A percentile compares a stretch with the other conserved stretches of the same genome.
phyloP scores from a whole-genome alignment of 2,888 invertebrate genomes.

The Clusia tigrina region DNA sequence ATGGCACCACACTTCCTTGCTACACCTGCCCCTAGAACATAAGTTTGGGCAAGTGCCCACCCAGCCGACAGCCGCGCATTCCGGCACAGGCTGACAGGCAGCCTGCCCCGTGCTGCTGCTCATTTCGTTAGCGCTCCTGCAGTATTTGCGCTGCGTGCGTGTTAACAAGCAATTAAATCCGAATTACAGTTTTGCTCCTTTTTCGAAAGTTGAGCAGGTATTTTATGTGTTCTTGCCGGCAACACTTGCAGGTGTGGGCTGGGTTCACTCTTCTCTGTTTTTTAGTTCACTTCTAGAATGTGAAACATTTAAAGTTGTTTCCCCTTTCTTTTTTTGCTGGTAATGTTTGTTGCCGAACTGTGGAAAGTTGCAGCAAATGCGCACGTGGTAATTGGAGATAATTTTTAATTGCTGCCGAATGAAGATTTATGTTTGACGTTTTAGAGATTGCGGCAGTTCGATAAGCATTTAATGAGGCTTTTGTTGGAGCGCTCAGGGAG shows the following conservation, averaged over 20 bases:
- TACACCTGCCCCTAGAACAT: no score
- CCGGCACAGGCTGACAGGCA: not conserved
- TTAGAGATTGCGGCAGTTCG: not conserved
- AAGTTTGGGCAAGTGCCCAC: not conserved
- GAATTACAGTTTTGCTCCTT: conserved; percentile 46
- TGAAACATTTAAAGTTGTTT: conserved; percentile 8
- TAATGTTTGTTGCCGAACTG: conserved; percentile 15
- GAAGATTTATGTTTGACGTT: conserved; percentile 52
- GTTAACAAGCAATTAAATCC: conserved; percentile 57
- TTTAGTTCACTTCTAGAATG: no score
- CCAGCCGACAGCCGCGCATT: not conserved
- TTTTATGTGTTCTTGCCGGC: conserved; percentile 16
- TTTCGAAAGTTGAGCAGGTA: not conserved
- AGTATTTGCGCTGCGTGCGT: conserved; percentile 49
- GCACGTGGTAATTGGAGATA: conserved; percentile 62
- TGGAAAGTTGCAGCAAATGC: conserved; percentile 16
- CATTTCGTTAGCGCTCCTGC: not conserved
- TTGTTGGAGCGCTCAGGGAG: not conserved
- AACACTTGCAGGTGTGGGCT: conserved; percentile 1
- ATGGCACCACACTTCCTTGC: not conserved
- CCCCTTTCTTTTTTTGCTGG: not conserved
- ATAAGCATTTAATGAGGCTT: not conserved
- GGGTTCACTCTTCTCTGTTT: not conserved
- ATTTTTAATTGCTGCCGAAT: conserved; percentile 61
- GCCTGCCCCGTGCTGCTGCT: not conserved